phyloP scores from a whole-genome alignment of 1,140 invertebrate genomes.

The Armadillidium nasatum region DNA sequence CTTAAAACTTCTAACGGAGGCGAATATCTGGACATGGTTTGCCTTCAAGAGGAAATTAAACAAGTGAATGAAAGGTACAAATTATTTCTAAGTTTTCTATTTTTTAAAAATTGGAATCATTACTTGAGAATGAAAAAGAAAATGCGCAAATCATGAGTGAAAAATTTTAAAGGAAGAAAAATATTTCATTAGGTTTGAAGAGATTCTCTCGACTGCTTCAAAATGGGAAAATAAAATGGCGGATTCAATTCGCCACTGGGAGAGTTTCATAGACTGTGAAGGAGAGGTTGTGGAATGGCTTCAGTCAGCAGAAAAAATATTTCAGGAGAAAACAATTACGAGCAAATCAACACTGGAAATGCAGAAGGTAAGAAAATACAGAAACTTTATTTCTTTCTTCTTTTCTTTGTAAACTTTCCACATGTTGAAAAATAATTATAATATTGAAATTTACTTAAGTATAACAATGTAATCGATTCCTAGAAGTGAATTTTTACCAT shows the following conservation, averaged over 20 bases:
- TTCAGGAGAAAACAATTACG: conserved; percentile 74
- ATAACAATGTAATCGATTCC: too few species aligned
- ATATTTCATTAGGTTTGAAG: conserved; percentile 32
- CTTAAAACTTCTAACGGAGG: conserved; percentile 69
- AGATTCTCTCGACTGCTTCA: conserved; percentile 46
- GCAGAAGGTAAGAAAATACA: conserved; percentile 51
- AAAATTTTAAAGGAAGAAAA: too few species aligned
- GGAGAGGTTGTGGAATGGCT: conserved; percentile 78
- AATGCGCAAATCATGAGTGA: too few species aligned
- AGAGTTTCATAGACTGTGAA: conserved; percentile 74
- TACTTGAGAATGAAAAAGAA: too few species aligned
- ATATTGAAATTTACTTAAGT: too few species aligned
- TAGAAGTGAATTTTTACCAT: too few species aligned
- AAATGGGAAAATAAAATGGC: conserved; percentile 55
- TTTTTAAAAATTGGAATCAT: too few species aligned
- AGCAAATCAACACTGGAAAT: conserved; percentile 70
- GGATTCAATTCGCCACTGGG: conserved; percentile 74
- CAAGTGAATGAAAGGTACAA: conserved; percentile 74
- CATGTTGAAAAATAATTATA: too few species aligned
- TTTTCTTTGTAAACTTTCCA: too few species aligned
- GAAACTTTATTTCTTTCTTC: not conserved
- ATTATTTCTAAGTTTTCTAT: too few species aligned
- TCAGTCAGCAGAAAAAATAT: conserved; percentile 70
- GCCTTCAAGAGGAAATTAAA: conserved; percentile 65
- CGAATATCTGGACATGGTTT: conserved; percentile 65